Conservation (phyloP, 2,797 vertebrate species). For the Arnoldichthys spilopterus region DNA sequence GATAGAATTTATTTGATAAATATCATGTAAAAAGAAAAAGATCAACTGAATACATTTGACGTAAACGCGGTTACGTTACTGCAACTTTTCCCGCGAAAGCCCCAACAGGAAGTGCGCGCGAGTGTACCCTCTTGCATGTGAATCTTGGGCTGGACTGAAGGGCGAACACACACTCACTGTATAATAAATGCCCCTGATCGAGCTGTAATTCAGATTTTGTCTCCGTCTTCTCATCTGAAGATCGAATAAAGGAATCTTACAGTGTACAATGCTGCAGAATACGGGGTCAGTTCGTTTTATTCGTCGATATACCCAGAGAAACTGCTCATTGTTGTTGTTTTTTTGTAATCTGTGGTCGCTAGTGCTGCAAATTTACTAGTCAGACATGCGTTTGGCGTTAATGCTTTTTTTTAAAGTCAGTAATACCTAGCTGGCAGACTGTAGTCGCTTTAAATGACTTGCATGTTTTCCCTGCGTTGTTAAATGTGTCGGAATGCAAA, state of each 20-base stretch:
- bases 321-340: too few relatives aligned
- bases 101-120: neutral
- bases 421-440: neutral
- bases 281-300: constrained; percentile 71
- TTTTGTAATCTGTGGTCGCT: neutral
- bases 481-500: too few relatives aligned
- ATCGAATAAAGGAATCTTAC: neutral
- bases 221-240: neutral
- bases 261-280: constrained; percentile 75
- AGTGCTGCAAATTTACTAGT: neutral
- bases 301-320: too few relatives aligned
- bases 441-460: neutral
- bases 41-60: neutral
- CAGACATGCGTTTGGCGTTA: neutral
- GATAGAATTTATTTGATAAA: neutral
- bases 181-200: neutral
- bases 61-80: neutral
- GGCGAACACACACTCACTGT: neutral
- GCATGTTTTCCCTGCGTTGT: too few relatives aligned
- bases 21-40: neutral
- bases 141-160: constrained; percentile 10
- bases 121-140: neutral
- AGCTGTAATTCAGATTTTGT: neutral
- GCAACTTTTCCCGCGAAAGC: neutral
- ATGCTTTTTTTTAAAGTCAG: too few relatives aligned